These are phyloP conservation scores for Urocyon cinereoargenteus DNA, from an alignment of 2,797 vertebrate species.

Conservation along the genomic window DNA sequence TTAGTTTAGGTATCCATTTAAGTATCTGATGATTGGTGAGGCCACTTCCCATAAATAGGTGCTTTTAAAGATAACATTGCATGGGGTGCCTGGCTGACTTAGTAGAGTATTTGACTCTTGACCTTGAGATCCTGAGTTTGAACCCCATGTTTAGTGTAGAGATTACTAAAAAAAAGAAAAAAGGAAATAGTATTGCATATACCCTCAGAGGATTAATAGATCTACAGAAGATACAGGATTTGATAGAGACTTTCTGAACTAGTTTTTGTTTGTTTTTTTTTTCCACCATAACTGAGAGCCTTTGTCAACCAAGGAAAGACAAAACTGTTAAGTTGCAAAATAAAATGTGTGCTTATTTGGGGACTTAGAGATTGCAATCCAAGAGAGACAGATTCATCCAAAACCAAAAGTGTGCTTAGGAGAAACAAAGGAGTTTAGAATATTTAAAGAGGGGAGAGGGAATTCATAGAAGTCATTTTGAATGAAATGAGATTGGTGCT, in stretches of 20 bases:
- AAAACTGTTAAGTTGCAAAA: background rate
- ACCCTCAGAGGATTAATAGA: background rate
- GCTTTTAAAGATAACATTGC: background rate
- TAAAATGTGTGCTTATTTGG: background rate
- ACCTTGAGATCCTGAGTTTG: background rate
- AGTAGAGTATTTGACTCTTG: background rate
- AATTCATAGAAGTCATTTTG: background rate
- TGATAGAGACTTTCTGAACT: background rate
- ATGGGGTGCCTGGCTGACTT: background rate
- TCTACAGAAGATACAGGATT: background rate
- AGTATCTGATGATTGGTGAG: background rate
- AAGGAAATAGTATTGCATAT: background rate
- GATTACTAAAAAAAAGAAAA: background rate
- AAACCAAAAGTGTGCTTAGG: background rate
- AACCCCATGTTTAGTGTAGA: background rate
- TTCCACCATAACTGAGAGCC: background rate
- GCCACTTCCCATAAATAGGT: background rate
- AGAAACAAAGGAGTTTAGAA: background rate
- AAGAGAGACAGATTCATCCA: background rate
- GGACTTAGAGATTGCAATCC: background rate
- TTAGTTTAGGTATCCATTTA: background rate
- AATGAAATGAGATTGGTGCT: background rate
- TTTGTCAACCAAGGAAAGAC: background rate
- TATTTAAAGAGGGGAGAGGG: background rate
- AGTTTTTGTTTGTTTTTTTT: background rate